These are phyloP conservation scores for Oryctes rhinoceros DNA, from an alignment of 1,140 invertebrate species.

Conservation along the genomic window DNA sequence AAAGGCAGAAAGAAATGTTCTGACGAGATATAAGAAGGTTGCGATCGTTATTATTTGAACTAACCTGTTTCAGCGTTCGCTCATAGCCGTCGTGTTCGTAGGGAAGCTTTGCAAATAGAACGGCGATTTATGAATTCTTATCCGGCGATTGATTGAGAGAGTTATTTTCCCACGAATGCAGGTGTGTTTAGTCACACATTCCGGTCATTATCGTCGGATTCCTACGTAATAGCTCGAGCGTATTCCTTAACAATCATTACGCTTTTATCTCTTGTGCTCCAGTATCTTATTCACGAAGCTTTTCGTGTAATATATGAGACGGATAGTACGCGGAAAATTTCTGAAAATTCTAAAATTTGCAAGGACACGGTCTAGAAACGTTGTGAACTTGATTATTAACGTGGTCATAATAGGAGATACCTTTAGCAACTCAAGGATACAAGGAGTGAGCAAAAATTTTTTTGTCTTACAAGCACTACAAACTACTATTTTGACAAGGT, in stretches of 20 bases:
- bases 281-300: no score
- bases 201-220: not conserved
- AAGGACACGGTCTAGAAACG: no score
- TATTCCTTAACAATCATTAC: not conserved
- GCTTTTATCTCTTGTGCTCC: no score
- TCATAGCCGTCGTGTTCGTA: not conserved
- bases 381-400: no score
- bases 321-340: no score
- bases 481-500: no score
- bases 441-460: no score
- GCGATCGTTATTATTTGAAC: not conserved
- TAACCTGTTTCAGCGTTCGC: not conserved
- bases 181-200: not conserved
- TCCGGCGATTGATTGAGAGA: not conserved
- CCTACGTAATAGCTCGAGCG: not conserved
- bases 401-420: no score
- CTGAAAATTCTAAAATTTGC: no score
- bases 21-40: not conserved
- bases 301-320: no score
- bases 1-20: not conserved
- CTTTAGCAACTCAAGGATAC: no score
- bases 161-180: constrained; percentile 11
- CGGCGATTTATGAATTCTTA: not conserved
- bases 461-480: no score
- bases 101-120: not conserved